These are phyloP conservation scores for Tragelaphus imberbis DNA, from an alignment of 2,113 vertebrate species.

Conservation along the genomic window DNA sequence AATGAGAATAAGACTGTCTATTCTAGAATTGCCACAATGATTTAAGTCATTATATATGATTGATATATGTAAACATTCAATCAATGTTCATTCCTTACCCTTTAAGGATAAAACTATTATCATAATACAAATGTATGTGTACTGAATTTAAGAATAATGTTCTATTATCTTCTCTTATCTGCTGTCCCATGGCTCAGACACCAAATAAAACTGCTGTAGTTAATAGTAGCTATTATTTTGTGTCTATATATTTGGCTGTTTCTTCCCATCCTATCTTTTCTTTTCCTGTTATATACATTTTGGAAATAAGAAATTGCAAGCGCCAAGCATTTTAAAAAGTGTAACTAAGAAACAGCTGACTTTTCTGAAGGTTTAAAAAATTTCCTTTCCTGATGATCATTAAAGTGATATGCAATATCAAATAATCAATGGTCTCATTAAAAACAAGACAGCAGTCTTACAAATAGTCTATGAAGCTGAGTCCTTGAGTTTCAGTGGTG, in stretches of 20 bases:
- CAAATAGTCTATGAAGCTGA: neutral
- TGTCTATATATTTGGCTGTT: neutral
- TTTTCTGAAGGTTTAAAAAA: neutral
- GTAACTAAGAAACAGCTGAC: neutral
- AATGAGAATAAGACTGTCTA: neutral
- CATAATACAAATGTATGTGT: neutral
- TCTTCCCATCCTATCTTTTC: neutral
- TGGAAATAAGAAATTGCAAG: neutral
- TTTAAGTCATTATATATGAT: neutral
- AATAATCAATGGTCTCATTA: neutral
- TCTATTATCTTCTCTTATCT: neutral
- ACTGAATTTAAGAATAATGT: neutral
- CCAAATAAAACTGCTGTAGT: neutral
- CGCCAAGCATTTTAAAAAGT: neutral
- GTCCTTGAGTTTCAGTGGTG: neutral
- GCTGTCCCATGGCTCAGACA: neutral
- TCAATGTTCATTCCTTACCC: neutral
- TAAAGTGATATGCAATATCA: neutral
- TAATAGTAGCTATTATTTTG: neutral
- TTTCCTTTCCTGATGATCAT: neutral
- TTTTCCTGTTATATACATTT: neutral
- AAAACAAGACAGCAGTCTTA: neutral
- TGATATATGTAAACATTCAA: neutral
- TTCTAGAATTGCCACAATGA: neutral
- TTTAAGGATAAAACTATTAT: neutral